A percentile compares a stretch with the other conserved stretches of the same genome.
Evolutionary conservation across 2,888 invertebrate genomes (phyloP).

Genomic region (Dryomyza anilis): DNA sequence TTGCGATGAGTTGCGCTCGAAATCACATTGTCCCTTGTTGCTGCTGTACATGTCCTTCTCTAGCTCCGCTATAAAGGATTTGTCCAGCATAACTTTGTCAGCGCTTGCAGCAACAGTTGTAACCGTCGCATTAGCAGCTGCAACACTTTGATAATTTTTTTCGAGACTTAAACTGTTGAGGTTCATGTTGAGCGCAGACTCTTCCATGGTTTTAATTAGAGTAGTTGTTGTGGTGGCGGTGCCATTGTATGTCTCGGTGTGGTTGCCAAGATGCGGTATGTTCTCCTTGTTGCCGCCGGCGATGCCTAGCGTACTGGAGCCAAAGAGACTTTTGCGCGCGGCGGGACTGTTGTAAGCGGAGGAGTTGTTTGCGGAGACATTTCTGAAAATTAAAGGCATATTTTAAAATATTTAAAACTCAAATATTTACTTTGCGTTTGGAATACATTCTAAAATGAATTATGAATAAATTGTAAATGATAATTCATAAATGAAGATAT

Average conservation of each 20-base stretch:
- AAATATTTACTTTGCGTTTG: no score
- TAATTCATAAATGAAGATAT: not conserved
- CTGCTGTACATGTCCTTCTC: slow-evolving; percentile 67
- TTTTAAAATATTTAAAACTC: no score
- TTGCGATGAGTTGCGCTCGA: slow-evolving; percentile 57
- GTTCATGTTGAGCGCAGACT: slow-evolving; percentile 48
- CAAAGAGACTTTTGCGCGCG: slow-evolving; percentile 51
- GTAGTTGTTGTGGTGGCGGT: slow-evolving; percentile 5
- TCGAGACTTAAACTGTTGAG: slow-evolving; percentile 52
- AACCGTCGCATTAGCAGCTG: no score
- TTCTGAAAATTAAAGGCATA: slow-evolving; percentile 3
- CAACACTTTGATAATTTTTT: no score
- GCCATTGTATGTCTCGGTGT: slow-evolving; percentile 2
- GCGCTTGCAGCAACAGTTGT: not conserved
- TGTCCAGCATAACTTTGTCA: slow-evolving; percentile 63
- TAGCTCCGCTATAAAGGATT: slow-evolving; percentile 68
- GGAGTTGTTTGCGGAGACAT: not conserved
- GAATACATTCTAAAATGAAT: slow-evolving; percentile 28
- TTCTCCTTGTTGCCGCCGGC: slow-evolving; percentile 51
- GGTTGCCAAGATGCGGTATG: slow-evolving; percentile 42
- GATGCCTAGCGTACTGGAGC: not conserved
- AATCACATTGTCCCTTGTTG: slow-evolving; percentile 54
- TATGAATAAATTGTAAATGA: slow-evolving; percentile 14
- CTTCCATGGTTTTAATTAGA: slow-evolving; percentile 33
- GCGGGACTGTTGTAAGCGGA: slow-evolving; percentile 41